Base-by-base conservation (phyloP, 2,888 invertebrate species). In the Pilophorus perplexus region DNA sequence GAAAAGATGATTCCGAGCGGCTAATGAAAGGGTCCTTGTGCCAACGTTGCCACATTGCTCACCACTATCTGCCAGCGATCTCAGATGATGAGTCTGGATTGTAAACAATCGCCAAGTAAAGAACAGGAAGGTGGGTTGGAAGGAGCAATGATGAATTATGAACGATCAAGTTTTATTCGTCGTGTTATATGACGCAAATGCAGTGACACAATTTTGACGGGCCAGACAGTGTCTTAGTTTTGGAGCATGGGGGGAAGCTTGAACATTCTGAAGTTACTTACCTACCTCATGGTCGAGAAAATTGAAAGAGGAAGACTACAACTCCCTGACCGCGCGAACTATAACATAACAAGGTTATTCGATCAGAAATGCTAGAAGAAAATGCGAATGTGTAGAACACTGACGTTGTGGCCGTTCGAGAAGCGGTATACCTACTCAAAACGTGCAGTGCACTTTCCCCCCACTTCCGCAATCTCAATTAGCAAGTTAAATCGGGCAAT, bases 31-130 rank as follows among this genome's bases (percentile, higher is more conserved):
- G 42, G 14, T n/a, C 42, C 1, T 42, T 2, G 14, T 42, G 42
- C 2, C 42, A 42, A 42, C 42, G 2, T 42, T 42, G 42, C 42
- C 42, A 42, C 42, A 18, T 42, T 42, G 12, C 42, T 42, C 42
- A n/a, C 42, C 42, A 42, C 14, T 42, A 42, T 42, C 42, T 42
- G 42, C 42, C 42, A 42, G 42, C 42, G 42, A 14, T 42, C 42
- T 42, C 42, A 6, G 42, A 42, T n/a, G 42, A 4, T n/a, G 42
- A 3, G 14, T n/a, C 42, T 42, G 42, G 42, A 2, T 42, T 42
- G 14, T 42, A 42, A 42, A 42, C 42, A n/a, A 2, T n/a, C 8
- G 14, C 12, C 42, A 2, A 42, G 14, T 42, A 42, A 42, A 42
- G 4, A 14, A 42, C 42, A 42, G 42, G 42, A 42, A 42, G 3